Percentiles rank a stretch among this genome's conserved stretches.
phyloP scores from a whole-genome alignment of 2,888 invertebrate genomes.

The Pseudolycoriella hygida region DNA sequence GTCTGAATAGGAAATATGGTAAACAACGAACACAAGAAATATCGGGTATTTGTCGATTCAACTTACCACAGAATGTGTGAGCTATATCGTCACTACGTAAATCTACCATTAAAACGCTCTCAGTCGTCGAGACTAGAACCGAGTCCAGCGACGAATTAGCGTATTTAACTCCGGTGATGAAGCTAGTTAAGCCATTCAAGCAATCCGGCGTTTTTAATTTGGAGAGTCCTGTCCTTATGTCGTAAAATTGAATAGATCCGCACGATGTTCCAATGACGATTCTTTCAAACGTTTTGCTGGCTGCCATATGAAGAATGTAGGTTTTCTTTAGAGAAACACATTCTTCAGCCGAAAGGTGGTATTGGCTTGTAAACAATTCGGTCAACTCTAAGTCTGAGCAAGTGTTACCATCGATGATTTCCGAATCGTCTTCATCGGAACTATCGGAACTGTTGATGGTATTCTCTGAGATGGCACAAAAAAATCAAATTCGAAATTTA shows the following conservation, averaged over 20 bases:
- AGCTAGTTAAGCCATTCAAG: neutral
- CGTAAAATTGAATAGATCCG: conserved; percentile 31
- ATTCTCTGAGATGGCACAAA: conserved; percentile 20
- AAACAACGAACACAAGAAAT: conserved; percentile 2
- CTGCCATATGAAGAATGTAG: conserved; percentile 41
- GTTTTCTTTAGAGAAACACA: conserved; percentile 34
- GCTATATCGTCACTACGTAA: conserved; percentile 31
- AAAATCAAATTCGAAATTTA: no score
- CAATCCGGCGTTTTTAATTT: neutral
- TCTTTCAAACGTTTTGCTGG: conserved; percentile 28
- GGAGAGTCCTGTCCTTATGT: conserved; percentile 17
- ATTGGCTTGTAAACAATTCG: conserved; percentile 17
- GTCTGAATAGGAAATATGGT: neutral
- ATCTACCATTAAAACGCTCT: conserved; percentile 22
- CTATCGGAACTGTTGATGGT: conserved; percentile 14
- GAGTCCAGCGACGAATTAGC: conserved; percentile 17
- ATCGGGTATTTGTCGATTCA: neutral
- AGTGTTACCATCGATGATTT: conserved; percentile 19
- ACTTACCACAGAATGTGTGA: conserved; percentile 28
- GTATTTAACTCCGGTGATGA: conserved; percentile 20
- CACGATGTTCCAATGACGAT: conserved; percentile 34
- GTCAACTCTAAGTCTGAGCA: conserved; percentile 18
- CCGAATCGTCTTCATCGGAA: conserved; percentile 15
- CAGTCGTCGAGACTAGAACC: conserved; percentile 19
- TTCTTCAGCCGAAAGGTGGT: conserved; percentile 28